Percentiles rank a stretch among this genome's conserved stretches.
These are phyloP conservation scores for Ectropis grisescens DNA, from an alignment of 1,140 invertebrate genomes.

Conservation along the genomic window DNA sequence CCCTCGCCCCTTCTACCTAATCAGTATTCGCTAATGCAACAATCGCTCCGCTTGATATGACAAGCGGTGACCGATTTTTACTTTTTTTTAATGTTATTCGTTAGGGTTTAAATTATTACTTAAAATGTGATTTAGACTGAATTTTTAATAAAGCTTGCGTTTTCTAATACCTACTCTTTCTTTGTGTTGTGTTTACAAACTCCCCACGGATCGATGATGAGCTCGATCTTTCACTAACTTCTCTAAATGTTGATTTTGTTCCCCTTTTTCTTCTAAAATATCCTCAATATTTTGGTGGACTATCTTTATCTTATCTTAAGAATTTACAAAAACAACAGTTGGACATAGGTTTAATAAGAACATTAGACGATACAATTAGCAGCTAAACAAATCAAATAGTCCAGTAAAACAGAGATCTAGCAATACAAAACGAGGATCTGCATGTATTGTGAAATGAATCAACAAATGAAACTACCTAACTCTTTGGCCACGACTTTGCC, in stretches of 20 bases:
- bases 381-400: too few species aligned
- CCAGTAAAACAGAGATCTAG: too few species aligned
- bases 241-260: conserved; percentile 5
- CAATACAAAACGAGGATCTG: too few species aligned
- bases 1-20: conserved; percentile 26
- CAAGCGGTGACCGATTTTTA: conserved; percentile 51
- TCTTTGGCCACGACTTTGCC: too few species aligned
- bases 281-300: too few species aligned
- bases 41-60: conserved; percentile 56
- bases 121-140: conserved; percentile 58
- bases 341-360: too few species aligned
- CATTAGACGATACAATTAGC: too few species aligned
- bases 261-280: background rate
- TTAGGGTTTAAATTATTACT: conserved; percentile 30
- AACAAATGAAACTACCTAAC: too few species aligned
- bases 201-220: conserved; percentile 36
- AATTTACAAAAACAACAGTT: too few species aligned
- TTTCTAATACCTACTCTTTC: conserved; percentile 47
- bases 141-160: conserved; percentile 65
- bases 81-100: conserved; percentile 51
- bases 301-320: too few species aligned
- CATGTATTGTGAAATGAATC: too few species aligned
- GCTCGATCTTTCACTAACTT: conserved; percentile 45
- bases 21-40: conserved; percentile 63
- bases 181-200: conserved; percentile 29